phyloP scores from a whole-genome alignment of 92 coral and sea anemone species.

The Phymanthus crucifer region DNA sequence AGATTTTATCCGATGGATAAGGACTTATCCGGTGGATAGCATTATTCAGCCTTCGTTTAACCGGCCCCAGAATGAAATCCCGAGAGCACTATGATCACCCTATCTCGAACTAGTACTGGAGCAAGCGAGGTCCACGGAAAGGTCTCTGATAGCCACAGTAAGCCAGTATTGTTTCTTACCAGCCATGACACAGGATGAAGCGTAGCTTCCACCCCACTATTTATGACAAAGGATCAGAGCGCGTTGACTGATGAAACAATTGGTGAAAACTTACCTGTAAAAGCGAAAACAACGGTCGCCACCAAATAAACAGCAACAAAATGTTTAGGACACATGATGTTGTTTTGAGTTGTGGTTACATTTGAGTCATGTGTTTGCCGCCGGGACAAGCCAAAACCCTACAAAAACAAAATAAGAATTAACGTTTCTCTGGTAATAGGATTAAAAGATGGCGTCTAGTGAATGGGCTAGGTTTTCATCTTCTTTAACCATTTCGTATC shows the following conservation, averaged over 20 bases:
- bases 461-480: not conserved
- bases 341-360: not conserved
- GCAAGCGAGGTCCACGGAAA: too few species aligned
- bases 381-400: not conserved
- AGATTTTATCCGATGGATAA: too few species aligned
- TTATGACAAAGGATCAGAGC: too few species aligned
- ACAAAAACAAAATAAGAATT: not conserved
- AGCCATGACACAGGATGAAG: too few species aligned
- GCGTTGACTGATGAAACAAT: too few species aligned
- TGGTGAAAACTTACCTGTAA: not conserved
- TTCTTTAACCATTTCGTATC: not conserved
- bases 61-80: too few species aligned
- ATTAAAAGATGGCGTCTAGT: not conserved
- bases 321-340: constrained; percentile 10
- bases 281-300: not conserved
- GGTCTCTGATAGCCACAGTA: too few species aligned
- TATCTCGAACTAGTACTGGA: too few species aligned
- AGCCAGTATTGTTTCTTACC: too few species aligned
- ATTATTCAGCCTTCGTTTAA: not conserved
- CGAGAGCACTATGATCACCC: too few species aligned
- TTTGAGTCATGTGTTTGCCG: not conserved
- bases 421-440: not conserved
- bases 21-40: not conserved
- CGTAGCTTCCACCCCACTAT: too few species aligned
- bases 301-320: constrained; percentile 2